A percentile compares a stretch with the other conserved stretches of the same genome.
These are phyloP conservation scores for Aphelenchoides bicaudatus DNA, from an alignment of 2,888 invertebrate species.

Conservation along the genomic window DNA sequence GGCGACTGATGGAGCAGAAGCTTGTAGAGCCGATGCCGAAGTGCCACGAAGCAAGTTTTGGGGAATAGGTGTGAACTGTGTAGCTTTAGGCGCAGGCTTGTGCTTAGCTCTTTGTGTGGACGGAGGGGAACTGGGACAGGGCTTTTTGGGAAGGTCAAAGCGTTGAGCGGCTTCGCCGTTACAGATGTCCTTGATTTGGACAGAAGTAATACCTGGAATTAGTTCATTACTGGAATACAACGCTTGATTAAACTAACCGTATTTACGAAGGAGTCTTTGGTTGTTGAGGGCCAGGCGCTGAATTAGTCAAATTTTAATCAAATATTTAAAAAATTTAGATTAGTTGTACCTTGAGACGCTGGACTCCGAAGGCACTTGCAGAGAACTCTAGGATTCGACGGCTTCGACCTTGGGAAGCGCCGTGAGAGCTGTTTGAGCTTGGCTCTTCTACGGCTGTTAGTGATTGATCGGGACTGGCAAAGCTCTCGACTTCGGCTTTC, in stretches of 20 bases:
- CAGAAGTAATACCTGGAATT: constrained; percentile 4
- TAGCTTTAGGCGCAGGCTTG: neutral
- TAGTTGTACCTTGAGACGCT: no score
- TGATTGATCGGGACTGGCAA: neutral
- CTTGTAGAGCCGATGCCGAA: neutral
- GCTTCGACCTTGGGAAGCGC: neutral
- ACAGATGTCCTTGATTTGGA: neutral
- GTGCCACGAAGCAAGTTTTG: neutral
- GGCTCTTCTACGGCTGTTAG: neutral
- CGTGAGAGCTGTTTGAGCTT: constrained; percentile 9
- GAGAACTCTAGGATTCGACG: constrained; percentile 9
- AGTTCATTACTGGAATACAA: neutral
- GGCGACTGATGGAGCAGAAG: neutral
- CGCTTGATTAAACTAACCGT: neutral
- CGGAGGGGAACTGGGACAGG: neutral
- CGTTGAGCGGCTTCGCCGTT: constrained; percentile 7
- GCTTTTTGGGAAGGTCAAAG: constrained; percentile 3
- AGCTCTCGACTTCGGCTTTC: neutral
- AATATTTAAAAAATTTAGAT: no score
- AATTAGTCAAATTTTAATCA: no score
- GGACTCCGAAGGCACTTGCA: neutral
- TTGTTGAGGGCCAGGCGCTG: constrained; percentile 8
- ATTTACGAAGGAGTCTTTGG: constrained; percentile 7
- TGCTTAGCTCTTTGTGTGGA: neutral
- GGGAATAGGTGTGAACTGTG: constrained; percentile 2